Conservation (phyloP, 2,888 invertebrate genomes). For the Drosophila anomelani region DNA sequence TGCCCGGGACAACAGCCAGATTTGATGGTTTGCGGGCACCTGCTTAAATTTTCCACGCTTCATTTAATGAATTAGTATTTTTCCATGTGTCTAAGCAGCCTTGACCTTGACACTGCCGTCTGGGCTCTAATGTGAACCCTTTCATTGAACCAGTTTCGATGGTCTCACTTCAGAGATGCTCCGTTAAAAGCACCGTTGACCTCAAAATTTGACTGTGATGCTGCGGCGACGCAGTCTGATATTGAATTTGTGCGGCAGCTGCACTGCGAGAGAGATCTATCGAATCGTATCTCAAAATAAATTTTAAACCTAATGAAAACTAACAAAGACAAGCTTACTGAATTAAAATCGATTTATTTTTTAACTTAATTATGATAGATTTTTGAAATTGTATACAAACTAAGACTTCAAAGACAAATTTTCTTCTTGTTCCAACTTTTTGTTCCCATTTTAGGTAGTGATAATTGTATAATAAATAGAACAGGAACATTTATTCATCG, state of each 20-base stretch:
- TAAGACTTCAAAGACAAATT: not conserved
- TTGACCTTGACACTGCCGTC: conserved; percentile 69
- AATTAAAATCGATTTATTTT: not conserved
- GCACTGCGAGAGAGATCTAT: not conserved
- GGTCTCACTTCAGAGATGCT: conserved; percentile 28
- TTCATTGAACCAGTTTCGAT: conserved; percentile 35
- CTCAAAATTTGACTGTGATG: conserved; percentile 57
- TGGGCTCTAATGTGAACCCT: conserved; percentile 51
- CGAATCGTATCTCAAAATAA: too few species aligned
- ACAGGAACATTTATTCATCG: not conserved
- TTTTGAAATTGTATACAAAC: not conserved
- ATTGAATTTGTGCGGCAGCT: not conserved
- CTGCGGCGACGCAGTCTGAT: conserved; percentile 17
- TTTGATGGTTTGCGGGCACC: not conserved
- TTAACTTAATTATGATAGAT: not conserved
- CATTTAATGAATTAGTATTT: conserved; percentile 23
- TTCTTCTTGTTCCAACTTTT: not conserved
- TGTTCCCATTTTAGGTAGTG: not conserved
- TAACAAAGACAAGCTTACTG: too few species aligned
- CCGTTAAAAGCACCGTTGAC: conserved; percentile 78
- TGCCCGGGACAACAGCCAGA: not conserved
- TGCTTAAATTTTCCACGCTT: conserved; percentile 42
- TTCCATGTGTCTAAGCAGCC: conserved; percentile 18
- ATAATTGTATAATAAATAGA: not conserved
- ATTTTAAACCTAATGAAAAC: too few species aligned